Evolutionary conservation across 2,113 vertebrate genomes (phyloP).

Genomic region (Chloroceryle aenea): DNA sequence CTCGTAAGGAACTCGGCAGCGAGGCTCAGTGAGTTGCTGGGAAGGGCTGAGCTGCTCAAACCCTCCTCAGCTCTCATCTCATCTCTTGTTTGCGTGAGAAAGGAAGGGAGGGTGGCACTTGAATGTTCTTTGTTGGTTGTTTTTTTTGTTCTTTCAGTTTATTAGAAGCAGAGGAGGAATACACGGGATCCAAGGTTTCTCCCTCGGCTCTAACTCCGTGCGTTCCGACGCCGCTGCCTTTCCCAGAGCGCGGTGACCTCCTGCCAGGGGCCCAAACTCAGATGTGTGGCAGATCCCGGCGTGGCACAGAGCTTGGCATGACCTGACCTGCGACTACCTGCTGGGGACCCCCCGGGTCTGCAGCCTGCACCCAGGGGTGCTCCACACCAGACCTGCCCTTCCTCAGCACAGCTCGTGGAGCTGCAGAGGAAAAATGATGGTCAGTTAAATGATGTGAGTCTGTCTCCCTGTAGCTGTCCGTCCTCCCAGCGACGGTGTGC

Average conservation of each 20-base stretch:
- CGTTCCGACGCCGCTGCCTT: rapidly evolving
- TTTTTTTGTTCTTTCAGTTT: not conserved
- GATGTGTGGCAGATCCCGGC: not conserved
- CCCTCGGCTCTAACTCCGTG: rapidly evolving
- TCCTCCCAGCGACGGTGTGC: not conserved
- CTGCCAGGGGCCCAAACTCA: rapidly evolving
- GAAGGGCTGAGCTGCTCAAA: not conserved
- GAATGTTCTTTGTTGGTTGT: not conserved
- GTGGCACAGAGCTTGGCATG: rapidly evolving
- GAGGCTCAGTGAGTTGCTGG: not conserved
- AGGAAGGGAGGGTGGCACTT: not conserved
- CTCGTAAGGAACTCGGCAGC: rapidly evolving
- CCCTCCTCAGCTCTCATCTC: not conserved
- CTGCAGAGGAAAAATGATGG: rapidly evolving
- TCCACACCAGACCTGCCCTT: not conserved
- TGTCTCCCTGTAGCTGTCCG: rapidly evolving
- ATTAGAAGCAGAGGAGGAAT: not conserved
- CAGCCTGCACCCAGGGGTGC: not conserved
- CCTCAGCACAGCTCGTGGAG: not conserved
- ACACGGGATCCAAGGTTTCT: rapidly evolving
- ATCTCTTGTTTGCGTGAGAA: not conserved
- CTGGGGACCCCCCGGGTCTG: rapidly evolving
- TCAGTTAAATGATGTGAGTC: rapidly evolving
- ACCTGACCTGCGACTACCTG: not conserved
- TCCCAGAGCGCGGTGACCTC: not conserved